These are phyloP conservation scores for Tiliacea citrago DNA, from an alignment of 2,888 invertebrate genomes.

Conservation along the genomic window DNA sequence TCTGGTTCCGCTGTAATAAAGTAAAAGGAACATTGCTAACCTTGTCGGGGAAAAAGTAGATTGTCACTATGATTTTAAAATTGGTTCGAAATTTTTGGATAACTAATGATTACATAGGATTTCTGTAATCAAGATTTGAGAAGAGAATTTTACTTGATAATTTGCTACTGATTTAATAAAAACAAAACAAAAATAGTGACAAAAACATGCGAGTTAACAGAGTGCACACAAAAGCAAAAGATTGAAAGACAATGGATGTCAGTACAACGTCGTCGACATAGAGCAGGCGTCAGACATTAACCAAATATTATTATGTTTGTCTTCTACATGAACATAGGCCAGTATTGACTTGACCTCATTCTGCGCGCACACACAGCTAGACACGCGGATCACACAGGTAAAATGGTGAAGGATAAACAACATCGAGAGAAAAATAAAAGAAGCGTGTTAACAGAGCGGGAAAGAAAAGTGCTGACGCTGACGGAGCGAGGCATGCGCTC, in stretches of 20 bases:
- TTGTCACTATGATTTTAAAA: slow-evolving; percentile 43
- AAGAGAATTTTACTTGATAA: not conserved
- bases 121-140: slow-evolving; percentile 7
- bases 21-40: slow-evolving; percentile 70
- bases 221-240: slow-evolving; percentile 69
- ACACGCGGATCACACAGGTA: slow-evolving; percentile 47
- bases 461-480: slow-evolving; percentile 69
- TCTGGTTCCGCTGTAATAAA: slow-evolving; percentile 87
- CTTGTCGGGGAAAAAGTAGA: slow-evolving; percentile 31
- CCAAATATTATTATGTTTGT: slow-evolving; percentile 36
- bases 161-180: not conserved
- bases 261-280: slow-evolving; percentile 65
- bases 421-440: slow-evolving; percentile 64
- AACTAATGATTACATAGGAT: slow-evolving; percentile 12
- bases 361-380: slow-evolving; percentile 53
- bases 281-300: slow-evolving; percentile 64
- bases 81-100: not conserved
- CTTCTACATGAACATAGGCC: slow-evolving; percentile 47
- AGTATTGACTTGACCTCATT: slow-evolving; percentile 64
- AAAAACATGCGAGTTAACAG: slow-evolving; percentile 52
- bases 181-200: slow-evolving; percentile 47
- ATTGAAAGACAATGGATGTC: slow-evolving; percentile 88
- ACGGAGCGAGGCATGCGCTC: slow-evolving; percentile 73
- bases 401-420: slow-evolving; percentile 58
- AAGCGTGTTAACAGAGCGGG: slow-evolving; percentile 75